Conservation (phyloP, 2,888 invertebrate genomes). For the Lacanobia oleracea region DNA sequence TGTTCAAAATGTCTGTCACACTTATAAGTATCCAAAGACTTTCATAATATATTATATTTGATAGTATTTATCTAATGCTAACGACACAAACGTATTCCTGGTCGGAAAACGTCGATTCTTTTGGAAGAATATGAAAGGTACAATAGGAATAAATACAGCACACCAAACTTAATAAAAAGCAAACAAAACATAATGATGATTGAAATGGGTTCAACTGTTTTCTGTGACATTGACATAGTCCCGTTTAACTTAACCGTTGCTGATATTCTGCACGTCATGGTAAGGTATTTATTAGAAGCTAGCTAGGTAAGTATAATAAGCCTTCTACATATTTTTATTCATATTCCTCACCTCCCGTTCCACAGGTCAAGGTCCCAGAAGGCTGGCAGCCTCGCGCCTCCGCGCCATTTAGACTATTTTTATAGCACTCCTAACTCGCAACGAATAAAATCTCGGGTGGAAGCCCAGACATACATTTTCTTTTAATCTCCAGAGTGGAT, state of each 20-base stretch:
- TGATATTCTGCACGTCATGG: background rate
- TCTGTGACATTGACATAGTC: background rate
- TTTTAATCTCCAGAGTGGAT: constrained; percentile 54
- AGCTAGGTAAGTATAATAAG: background rate
- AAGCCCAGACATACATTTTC: constrained; percentile 35
- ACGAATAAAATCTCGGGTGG: constrained; percentile 39
- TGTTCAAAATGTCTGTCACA: background rate
- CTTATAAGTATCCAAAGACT: background rate
- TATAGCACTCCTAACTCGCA: constrained; percentile 38
- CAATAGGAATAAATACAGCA: background rate
- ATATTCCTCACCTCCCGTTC: background rate
- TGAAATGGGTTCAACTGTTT: background rate
- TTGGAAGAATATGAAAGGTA: background rate
- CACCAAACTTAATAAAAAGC: background rate
- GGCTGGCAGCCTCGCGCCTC: constrained; percentile 20
- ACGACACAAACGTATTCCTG: background rate
- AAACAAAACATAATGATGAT: background rate
- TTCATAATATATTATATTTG: no score
- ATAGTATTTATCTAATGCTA: background rate
- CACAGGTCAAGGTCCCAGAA: constrained; percentile 48
- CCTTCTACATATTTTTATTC: background rate
- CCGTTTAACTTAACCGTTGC: background rate
- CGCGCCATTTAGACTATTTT: constrained; percentile 51
- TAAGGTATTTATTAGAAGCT: background rate
- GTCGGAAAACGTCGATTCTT: background rate